A percentile compares a stretch with the other conserved stretches of the same genome.
Conservation (phyloP, 2,113 vertebrate species). For the Hippopotamus amphibius region DNA sequence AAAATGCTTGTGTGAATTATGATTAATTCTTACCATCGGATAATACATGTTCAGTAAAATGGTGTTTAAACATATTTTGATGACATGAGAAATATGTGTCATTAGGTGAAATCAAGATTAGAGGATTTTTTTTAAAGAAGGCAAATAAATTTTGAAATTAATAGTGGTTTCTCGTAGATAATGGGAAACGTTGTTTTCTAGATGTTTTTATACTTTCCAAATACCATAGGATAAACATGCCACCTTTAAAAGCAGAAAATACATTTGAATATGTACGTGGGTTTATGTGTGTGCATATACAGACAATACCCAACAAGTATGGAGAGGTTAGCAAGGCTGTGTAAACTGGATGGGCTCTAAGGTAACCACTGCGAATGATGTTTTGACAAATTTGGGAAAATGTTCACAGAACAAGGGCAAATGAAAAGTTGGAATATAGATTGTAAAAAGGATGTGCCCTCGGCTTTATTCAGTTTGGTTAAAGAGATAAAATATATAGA, state of each 20-base stretch:
- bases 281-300: rapidly evolving
- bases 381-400: not conserved
- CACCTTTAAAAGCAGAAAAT: not conserved
- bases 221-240: not conserved
- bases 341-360: not conserved
- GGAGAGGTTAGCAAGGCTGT: not conserved
- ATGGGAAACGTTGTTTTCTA: not conserved
- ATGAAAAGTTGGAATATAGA: no score
- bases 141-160: not conserved
- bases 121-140: not conserved
- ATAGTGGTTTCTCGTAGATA: not conserved
- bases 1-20: not conserved
- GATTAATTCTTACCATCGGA: not conserved
- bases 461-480: not conserved
- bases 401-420: not conserved
- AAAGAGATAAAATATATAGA: not conserved
- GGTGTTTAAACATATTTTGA: not conserved
- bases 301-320: rapidly evolving
- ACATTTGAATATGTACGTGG: not conserved
- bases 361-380: not conserved
- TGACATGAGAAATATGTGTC: not conserved
- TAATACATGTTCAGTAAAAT: not conserved
- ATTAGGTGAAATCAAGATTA: not conserved
- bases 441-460: not conserved
- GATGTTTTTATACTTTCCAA: not conserved